Evolutionary conservation across 1,140 invertebrate species (phyloP).

Genomic region (Triops longicaudatus): DNA sequence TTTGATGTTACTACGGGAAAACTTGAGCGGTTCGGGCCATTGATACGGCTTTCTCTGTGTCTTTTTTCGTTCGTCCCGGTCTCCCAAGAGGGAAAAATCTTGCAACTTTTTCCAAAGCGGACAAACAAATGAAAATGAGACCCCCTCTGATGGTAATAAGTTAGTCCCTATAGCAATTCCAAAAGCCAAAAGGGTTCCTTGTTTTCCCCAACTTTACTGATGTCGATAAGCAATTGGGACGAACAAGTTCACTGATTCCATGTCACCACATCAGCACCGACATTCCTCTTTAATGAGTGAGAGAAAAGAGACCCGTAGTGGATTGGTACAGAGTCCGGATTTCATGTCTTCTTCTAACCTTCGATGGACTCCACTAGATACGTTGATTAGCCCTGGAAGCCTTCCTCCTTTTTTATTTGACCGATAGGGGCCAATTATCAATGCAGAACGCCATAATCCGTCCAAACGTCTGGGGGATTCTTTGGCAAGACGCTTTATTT

Average conservation of each 20-base stretch:
- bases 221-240: conserved; percentile 9
- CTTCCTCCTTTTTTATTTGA: background rate
- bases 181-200: conserved; percentile 3
- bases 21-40: background rate
- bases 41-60: background rate
- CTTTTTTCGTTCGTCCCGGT: background rate
- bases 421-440: background rate
- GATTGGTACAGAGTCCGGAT: background rate
- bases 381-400: background rate
- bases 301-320: background rate
- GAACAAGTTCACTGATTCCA: background rate
- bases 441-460: background rate
- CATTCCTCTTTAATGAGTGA: background rate
- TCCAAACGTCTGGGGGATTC: background rate
- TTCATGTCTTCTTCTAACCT: background rate
- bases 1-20: background rate
- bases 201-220: background rate
- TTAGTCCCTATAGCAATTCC: background rate
- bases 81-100: too few species aligned
- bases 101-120: background rate
- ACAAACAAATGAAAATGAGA: conserved; percentile 14
- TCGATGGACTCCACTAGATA: background rate
- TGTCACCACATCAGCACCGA: conserved; percentile 11
- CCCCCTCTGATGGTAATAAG: conserved; percentile 14
- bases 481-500: background rate